Conservation (phyloP, 2,888 invertebrate genomes). For the Cheilosia grossa region DNA sequence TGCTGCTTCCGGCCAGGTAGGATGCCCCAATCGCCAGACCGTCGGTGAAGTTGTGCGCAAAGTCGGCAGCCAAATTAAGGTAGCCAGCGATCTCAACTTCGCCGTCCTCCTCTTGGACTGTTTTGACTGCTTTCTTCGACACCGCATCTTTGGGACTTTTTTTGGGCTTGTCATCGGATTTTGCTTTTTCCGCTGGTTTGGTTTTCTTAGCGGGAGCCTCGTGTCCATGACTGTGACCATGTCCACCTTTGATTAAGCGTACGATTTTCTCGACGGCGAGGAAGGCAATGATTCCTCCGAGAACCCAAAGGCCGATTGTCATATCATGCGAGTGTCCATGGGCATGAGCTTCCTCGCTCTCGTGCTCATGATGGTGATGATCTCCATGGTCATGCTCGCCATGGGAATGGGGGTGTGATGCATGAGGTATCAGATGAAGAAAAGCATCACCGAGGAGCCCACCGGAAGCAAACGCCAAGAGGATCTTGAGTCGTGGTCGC, state of each 20-base stretch:
- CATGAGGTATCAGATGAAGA: constrained; percentile 98
- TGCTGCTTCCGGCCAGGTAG: constrained; percentile 94
- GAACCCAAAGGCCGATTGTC: constrained; percentile 96
- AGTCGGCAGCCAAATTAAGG: constrained; percentile 98
- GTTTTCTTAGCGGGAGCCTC: constrained; percentile 74
- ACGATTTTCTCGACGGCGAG: constrained; percentile 96
- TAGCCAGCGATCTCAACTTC: constrained; percentile 93
- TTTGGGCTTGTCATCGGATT: constrained; percentile 60
- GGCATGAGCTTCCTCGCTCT: constrained; percentile 74
- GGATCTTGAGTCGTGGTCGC: constrained; percentile 93
- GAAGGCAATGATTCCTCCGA: constrained; percentile 96
- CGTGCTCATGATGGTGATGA: constrained; percentile 80
- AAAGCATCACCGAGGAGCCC: constrained; percentile 99
- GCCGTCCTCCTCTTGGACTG: constrained; percentile 80
- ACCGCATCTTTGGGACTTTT: constrained; percentile 43
- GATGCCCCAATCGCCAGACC: constrained; percentile 99
- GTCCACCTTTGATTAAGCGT: constrained; percentile 92
- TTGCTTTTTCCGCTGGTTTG: constrained; percentile 62
- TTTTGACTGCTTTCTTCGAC: constrained; percentile 78
- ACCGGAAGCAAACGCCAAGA: constrained; percentile 96
- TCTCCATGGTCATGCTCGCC: constrained; percentile 78
- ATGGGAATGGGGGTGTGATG: constrained; percentile 86
- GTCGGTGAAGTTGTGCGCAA: constrained; percentile 99
- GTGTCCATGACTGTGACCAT: constrained; percentile 88
- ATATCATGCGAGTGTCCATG: constrained; percentile 89